Conservation (phyloP, 2,113 vertebrate species). For the Apistogramma diplotaenia region DNA sequence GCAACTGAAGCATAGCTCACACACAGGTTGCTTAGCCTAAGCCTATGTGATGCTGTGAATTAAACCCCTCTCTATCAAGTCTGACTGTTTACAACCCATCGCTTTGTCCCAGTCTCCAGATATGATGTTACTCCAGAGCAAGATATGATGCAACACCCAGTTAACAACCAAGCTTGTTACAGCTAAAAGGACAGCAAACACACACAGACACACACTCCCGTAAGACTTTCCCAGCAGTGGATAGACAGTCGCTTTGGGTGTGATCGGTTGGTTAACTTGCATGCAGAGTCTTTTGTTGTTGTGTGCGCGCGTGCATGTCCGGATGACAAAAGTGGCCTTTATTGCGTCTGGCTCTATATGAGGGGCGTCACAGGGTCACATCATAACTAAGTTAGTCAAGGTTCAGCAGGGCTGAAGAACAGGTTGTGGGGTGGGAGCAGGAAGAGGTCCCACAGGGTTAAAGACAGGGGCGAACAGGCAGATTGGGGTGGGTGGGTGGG, state of each 20-base stretch:
- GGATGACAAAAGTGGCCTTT: slow-evolving; percentile 50
- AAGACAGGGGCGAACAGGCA: slow-evolving; percentile 1
- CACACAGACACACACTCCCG: neutral
- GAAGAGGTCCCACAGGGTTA: slow-evolving; percentile 46
- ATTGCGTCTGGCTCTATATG: slow-evolving; percentile 43
- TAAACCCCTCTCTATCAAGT: neutral
- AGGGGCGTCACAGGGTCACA: slow-evolving; percentile 61
- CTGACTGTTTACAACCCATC: neutral
- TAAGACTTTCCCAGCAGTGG: neutral
- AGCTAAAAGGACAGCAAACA: neutral
- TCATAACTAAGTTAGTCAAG: slow-evolving; percentile 71
- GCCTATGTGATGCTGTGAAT: neutral
- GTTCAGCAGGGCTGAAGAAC: slow-evolving; percentile 47
- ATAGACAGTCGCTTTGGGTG: neutral
- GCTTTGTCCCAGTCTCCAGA: neutral
- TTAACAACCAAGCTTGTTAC: neutral
- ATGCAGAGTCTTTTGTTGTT: slow-evolving; percentile 28
- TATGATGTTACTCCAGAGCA: neutral
- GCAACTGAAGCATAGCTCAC: neutral
- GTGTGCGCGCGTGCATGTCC: neutral
- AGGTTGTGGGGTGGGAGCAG: slow-evolving; percentile 2
- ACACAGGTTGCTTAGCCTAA: neutral
- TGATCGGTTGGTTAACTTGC: slow-evolving; percentile 40
- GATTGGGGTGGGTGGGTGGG: neutral
- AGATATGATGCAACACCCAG: neutral